Base-by-base conservation (phyloP, 2,797 vertebrate genomes). In the Rhodeus uyekii region DNA sequence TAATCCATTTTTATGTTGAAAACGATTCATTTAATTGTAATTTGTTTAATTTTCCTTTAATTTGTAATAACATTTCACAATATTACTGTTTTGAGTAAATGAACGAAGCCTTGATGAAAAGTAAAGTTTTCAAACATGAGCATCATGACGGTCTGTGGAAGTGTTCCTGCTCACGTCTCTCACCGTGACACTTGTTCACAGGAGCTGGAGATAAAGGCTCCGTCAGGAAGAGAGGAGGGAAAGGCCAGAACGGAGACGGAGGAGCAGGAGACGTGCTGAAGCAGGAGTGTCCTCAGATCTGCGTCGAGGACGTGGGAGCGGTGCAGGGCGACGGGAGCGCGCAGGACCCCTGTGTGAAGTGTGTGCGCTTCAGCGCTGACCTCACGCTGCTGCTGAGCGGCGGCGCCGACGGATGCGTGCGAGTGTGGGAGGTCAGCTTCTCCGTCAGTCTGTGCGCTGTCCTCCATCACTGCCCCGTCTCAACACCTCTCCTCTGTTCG, bases 381-480 rank as follows among this genome's bases (percentile, higher is more conserved):
- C 87, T 92, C 5, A 95, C 92, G 13, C 92, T 97, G 32, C 93
- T 99, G 12, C 92, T 96, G 83, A 97, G 97, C 0, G 97, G 97
- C 1, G 97, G 97, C 0, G 95, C 96, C 0, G 98, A 99, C 0
- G 98, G 98, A 85, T 94, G 93, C 87, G 60, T 99, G 32, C 91
- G 97, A 44, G 91, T 97, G 76, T 99, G 98, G 98, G 96, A 98
- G 97, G 97, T 98, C 89, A 91, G 84, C 18, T 8, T 42, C 64
- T 22, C 44, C 14, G 36, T 12, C 27, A 67, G 10, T 73, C 42
- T 32, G 5, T 3, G 27, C 38, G 24, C 4, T 61, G 38, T 50
- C 8, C n/a, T 24, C 13, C 12, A 24, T 14, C 32, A n/a, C n/a
- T 27, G 38, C 82, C 44, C 50, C 0, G 44, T 39, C 24, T 65